Evolutionary conservation across 1,140 invertebrate species (phyloP).

Genomic region (Bilobella aurantiaca): DNA sequence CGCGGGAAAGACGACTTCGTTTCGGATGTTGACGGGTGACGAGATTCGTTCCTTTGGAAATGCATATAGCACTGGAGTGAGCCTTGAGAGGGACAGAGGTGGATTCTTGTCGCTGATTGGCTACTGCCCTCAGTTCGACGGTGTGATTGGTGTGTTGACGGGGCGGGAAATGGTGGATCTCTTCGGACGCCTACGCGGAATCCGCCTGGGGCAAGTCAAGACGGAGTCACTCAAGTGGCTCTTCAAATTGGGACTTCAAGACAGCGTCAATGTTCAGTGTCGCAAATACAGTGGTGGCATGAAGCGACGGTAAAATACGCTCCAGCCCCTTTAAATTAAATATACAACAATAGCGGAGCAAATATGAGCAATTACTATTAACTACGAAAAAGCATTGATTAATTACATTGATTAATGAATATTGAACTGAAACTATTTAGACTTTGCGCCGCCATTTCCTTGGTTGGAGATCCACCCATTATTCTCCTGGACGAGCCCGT

Average conservation of each 20-base stretch:
- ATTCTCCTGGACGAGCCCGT: conserved; percentile 56
- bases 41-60: conserved; percentile 43
- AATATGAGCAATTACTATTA: no score
- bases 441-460: conserved; percentile 50
- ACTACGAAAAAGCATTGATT: no score
- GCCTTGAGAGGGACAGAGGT: conserved; percentile 39
- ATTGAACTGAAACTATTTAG: no score
- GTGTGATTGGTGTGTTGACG: conserved; percentile 47
- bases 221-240: conserved; percentile 36
- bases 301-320: conserved; percentile 39
- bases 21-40: conserved; percentile 48
- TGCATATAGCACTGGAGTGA: conserved; percentile 43
- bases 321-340: no score
- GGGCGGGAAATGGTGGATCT: conserved; percentile 48
- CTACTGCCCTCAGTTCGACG: conserved; percentile 49
- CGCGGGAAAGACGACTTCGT: conserved; percentile 41
- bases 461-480: conserved; percentile 52
- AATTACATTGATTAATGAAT: no score
- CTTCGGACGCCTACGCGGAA: conserved; percentile 47
- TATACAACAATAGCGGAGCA: no score
- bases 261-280: neutral
- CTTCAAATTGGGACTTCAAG: neutral
- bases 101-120: conserved; percentile 38
- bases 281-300: conserved; percentile 38
- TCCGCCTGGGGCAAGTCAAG: conserved; percentile 38